Evolutionary conservation across 2,888 invertebrate genomes (phyloP).

Genomic region (Sthenelais limicola): DNA sequence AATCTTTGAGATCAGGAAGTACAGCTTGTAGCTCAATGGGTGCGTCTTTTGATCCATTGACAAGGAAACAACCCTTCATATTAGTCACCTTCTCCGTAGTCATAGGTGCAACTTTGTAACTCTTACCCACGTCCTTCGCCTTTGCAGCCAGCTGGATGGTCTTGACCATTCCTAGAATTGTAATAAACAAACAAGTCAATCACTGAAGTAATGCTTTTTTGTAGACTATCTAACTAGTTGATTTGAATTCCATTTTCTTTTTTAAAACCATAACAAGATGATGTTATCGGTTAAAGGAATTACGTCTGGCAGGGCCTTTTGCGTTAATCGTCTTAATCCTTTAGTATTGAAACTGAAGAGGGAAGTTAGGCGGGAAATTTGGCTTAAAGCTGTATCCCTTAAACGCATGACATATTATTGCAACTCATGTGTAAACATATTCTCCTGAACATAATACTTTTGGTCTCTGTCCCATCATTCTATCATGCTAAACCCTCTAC

Average conservation of each 20-base stretch:
- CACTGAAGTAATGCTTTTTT: background rate
- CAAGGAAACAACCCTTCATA: slow-evolving; percentile 84
- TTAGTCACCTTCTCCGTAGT: slow-evolving; percentile 81
- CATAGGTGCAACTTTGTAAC: slow-evolving; percentile 81
- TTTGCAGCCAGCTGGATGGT: slow-evolving; percentile 85
- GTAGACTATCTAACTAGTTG: background rate
- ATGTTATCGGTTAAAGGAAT: no score
- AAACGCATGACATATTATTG: no score
- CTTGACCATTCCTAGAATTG: slow-evolving; percentile 82
- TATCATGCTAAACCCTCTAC: no score
- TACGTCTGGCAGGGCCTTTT: no score
- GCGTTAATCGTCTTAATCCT: no score
- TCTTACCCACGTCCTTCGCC: slow-evolving; percentile 53
- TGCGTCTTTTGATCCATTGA: slow-evolving; percentile 81
- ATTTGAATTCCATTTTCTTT: background rate
- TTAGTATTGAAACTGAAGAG: no score
- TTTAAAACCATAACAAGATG: slow-evolving; percentile 5
- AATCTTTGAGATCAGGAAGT: slow-evolving; percentile 85
- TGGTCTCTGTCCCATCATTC: no score
- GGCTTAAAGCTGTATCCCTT: no score
- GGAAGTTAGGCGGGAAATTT: no score
- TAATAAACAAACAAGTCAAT: slow-evolving; percentile 11
- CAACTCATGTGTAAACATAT: no score
- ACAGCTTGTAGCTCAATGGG: slow-evolving; percentile 82
- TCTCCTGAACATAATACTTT: no score